Evolutionary conservation across 2,888 invertebrate genomes (phyloP).

Genomic region (Gnatocerus cornutus): DNA sequence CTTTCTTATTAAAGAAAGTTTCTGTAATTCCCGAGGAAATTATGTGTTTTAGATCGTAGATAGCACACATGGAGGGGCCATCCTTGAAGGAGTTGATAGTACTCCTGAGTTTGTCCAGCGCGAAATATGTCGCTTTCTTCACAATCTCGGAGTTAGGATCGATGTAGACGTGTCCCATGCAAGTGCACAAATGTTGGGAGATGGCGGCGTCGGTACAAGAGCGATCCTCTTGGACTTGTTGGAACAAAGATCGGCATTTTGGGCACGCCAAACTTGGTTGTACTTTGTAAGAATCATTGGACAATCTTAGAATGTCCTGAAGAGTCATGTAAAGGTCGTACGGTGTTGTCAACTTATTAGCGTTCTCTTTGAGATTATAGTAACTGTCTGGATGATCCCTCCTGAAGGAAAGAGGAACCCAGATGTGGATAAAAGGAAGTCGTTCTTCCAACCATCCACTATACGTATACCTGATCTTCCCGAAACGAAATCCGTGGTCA

Average conservation of each 20-base stretch:
- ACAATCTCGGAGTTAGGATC: conserved; percentile 72
- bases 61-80: conserved; percentile 56
- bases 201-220: conserved; percentile 82
- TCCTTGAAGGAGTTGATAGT: conserved; percentile 50
- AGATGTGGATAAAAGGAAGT: conserved; percentile 82
- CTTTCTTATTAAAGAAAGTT: conserved; percentile 52
- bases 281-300: conserved; percentile 65
- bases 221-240: conserved; percentile 74
- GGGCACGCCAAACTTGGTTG: conserved; percentile 75
- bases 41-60: conserved; percentile 59
- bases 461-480: conserved; percentile 78
- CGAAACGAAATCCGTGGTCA: conserved; percentile 87
- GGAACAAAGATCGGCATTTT: conserved; percentile 79
- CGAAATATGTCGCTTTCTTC: conserved; percentile 72
- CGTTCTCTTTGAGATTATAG: conserved; percentile 76
- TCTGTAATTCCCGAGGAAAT: conserved; percentile 56
- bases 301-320: conserved; percentile 75
- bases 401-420: conserved; percentile 78
- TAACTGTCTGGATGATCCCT: conserved; percentile 74
- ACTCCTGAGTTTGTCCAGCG: conserved; percentile 65
- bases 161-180: conserved; percentile 75
- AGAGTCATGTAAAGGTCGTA: conserved; percentile 85
- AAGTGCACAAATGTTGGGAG: conserved; percentile 84
- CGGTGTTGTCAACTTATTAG: conserved; percentile 81
- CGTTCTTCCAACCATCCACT: conserved; percentile 87